Evolutionary conservation across 2,888 invertebrate species (phyloP).

Genomic region (Drosophila demipolita): DNA sequence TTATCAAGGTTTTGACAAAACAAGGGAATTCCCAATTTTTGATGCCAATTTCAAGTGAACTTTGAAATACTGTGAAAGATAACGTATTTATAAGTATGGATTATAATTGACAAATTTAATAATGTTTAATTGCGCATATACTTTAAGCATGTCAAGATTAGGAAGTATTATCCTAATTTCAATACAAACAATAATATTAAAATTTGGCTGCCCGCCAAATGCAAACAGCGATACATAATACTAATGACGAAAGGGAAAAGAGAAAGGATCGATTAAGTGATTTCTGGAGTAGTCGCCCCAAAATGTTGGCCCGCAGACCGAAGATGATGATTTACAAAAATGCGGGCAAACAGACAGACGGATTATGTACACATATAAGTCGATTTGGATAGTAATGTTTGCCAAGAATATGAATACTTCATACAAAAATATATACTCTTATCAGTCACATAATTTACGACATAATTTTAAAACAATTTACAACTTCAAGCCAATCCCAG

Average conservation of each 20-base stretch:
- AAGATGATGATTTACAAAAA: conserved; percentile 48
- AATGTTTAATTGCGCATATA: conserved; percentile 31
- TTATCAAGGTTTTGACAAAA: too few species aligned
- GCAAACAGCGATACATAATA: conserved; percentile 22
- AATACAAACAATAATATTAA: conserved; percentile 75
- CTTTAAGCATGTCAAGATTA: conserved; percentile 15
- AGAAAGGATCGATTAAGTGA: not conserved
- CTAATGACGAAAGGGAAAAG: conserved; percentile 8
- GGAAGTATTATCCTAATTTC: conserved; percentile 39
- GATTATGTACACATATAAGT: too few species aligned
- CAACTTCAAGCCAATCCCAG: not conserved
- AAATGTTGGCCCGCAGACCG: conserved; percentile 78
- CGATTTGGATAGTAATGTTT: not conserved
- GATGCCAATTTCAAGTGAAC: too few species aligned
- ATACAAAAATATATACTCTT: not conserved
- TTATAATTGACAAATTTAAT: not conserved
- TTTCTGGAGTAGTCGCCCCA: conserved; percentile 65
- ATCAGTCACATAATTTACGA: conserved; percentile 49
- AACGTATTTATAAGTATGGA: not conserved
- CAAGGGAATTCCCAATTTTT: too few species aligned
- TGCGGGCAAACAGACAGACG: not conserved
- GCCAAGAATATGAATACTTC: not conserved
- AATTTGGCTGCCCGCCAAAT: conserved; percentile 53
- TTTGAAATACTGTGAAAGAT: not conserved
- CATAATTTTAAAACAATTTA: not conserved